Conservation (phyloP, 2,113 vertebrate genomes). For the Rhabdomys dilectus region DNA sequence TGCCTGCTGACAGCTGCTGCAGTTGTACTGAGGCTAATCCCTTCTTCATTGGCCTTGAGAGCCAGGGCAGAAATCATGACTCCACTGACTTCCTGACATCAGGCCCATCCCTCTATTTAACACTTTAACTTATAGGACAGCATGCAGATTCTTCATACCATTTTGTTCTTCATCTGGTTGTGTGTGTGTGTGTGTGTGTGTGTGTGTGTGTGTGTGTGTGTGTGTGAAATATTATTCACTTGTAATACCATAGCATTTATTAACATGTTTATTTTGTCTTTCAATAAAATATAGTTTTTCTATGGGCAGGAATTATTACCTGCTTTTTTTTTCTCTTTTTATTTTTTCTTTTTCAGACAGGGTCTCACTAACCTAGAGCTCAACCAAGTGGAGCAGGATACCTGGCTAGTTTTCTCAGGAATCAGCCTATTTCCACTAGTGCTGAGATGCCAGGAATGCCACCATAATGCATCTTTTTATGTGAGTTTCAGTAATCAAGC, state of each 20-base stretch:
- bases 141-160: neutral
- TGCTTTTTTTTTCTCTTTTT: neutral
- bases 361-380: neutral
- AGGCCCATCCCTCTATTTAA: neutral
- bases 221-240: neutral
- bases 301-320: neutral
- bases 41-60: neutral
- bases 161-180: neutral
- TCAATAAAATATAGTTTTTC: neutral
- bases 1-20: neutral
- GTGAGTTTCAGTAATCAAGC: neutral
- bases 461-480: neutral
- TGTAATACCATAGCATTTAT: neutral
- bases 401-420: neutral
- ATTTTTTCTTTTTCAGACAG: no score
- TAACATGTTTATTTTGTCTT: neutral
- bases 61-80: neutral
- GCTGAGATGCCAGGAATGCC: neutral
- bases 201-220: neutral
- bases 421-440: neutral
- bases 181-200: neutral
- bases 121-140: neutral
- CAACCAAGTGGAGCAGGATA: neutral
- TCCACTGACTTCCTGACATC: neutral
- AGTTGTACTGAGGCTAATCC: neutral